Base-by-base conservation (phyloP, 1,140 invertebrate species). In the Theocolax elegans region DNA sequence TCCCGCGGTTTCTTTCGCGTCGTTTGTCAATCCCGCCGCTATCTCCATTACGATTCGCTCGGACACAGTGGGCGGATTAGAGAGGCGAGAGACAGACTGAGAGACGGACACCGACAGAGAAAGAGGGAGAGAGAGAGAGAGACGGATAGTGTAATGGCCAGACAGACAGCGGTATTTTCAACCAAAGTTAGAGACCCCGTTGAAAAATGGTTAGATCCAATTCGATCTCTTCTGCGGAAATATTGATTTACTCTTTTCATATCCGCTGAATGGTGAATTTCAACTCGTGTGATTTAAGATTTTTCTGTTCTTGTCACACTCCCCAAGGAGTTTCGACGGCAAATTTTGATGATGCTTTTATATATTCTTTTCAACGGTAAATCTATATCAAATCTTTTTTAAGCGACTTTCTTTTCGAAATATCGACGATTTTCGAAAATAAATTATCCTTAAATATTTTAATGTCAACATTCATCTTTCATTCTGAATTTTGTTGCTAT, bases 1-100 rank as follows among this genome's bases (percentile, higher is more conserved):
- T n/a, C 9, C 21, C 67, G 48, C 58, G 67, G 58, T 62, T 71
- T 71, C 68, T 71, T 71, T 71, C 68, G 53, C 60, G 68, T 71
- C 68, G 60, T 71, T 71, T 71, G 68, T 71, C 68, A 71, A 71
- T 71, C 68, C 46, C 19, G 27, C 8, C 59, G 35, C 23, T 71
- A 64, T 71, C 68, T 71, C 68, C 60, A 71, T 71, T 71, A 71
- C 68, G 60, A 64, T 63, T 63, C 67, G 48, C 13, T 58, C 40
- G 67, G 59, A 64, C 67, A 40, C 54, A 49, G 25, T 59, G 42
- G 38, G 38, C 59, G 59, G 60, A 69, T 69, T 63, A 69, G 59
- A 54, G 42, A 25, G 53, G 19, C 25, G n/a, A 60, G 15, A 44
- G 31, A 51, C 13, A 51, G 7, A 25, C 21, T 25, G 7, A 44